A percentile compares a stretch with the other conserved stretches of the same genome.
These are phyloP conservation scores for Chionoecetes opilio DNA, from an alignment of 1,140 invertebrate species.

Conservation along the genomic window DNA sequence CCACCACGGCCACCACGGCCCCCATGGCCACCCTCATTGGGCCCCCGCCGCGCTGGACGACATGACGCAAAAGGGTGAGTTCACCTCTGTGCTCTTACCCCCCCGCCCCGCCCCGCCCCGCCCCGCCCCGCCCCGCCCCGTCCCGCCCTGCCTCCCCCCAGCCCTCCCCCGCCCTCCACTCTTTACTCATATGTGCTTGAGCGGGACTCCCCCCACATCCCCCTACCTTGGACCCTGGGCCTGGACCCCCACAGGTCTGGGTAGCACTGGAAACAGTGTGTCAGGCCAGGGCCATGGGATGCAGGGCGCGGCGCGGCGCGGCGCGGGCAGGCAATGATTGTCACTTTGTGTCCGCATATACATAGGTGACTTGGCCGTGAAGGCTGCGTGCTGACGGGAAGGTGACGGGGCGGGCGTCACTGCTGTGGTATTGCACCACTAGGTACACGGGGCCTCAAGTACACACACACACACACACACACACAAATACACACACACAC, in stretches of 20 bases:
- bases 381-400: neutral
- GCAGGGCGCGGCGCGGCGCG: too few relatives aligned
- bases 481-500: slow-evolving; percentile 51
- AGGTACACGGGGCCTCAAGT: neutral
- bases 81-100: neutral
- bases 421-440: too few relatives aligned
- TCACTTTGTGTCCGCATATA: neutral
- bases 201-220: neutral
- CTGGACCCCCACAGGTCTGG: too few relatives aligned
- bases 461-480: slow-evolving; percentile 56
- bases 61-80: slow-evolving; percentile 74
- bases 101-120: neutral
- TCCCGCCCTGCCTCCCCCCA: neutral
- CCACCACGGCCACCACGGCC: slow-evolving; percentile 60
- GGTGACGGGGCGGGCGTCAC: too few relatives aligned
- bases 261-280: too few relatives aligned
- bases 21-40: slow-evolving; percentile 67
- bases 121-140: neutral
- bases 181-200: neutral
- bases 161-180: slow-evolving; percentile 15
- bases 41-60: slow-evolving; percentile 66
- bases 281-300: too few relatives aligned
- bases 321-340: neutral
- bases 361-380: neutral
- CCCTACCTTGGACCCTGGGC: too few relatives aligned